Percentiles rank a stretch among this genome's conserved stretches.
phyloP scores from a whole-genome alignment of 30 jellyfish, hydroid and myxozoan genomes.

The Cassiopea andromeda region DNA sequence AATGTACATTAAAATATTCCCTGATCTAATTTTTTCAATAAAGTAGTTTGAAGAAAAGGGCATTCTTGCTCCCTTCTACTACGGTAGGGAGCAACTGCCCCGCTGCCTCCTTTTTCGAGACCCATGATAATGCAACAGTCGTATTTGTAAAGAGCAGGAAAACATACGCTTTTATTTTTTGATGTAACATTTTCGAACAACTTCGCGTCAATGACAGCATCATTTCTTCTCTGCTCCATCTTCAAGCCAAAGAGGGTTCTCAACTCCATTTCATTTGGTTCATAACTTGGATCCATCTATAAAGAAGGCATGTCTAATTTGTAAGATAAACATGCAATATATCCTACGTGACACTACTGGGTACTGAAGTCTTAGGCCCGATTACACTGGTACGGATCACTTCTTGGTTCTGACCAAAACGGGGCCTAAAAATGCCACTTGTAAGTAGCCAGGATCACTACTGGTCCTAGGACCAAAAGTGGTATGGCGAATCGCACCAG shows the following conservation, averaged over 20 bases:
- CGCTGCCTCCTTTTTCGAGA: no score
- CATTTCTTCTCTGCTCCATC: constrained; percentile 86
- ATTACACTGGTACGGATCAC: no score
- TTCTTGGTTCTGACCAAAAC: no score
- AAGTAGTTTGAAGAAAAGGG: no score
- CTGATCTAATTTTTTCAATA: no score
- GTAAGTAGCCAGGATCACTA: no score
- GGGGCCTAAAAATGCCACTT: no score
- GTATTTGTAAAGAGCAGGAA: not conserved
- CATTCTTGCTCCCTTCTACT: no score
- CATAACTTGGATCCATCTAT: constrained; percentile 85
- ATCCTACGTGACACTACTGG: not conserved
- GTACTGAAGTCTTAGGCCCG: not conserved
- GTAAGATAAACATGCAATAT: not conserved
- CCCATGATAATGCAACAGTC: not conserved
- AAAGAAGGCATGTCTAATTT: not conserved
- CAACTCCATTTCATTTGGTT: constrained; percentile 83
- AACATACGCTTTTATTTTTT: constrained; percentile 67
- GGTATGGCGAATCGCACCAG: no score
- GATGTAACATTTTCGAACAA: constrained; percentile 80
- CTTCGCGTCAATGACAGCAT: constrained; percentile 72
- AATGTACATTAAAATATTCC: no score
- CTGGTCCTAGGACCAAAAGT: no score
- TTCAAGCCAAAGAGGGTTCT: constrained; percentile 85
- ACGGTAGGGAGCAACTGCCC: no score